Evolutionary conservation across 2,888 invertebrate species (phyloP), one percentile per base, ranked within the genome.

Genomic region (Melanchra persicariae): DNA sequence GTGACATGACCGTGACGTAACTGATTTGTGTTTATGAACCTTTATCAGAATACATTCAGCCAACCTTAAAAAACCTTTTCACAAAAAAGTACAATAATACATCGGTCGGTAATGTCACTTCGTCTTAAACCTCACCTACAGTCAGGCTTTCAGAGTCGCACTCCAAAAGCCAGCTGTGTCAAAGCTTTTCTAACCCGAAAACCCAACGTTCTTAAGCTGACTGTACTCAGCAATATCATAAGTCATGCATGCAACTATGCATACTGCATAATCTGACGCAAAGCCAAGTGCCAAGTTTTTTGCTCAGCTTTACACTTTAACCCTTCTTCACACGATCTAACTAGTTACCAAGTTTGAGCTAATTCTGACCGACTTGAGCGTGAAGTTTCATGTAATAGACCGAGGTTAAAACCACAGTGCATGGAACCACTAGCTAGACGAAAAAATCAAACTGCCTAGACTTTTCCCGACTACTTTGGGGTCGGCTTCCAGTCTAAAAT

Each of bases 321-420:
- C 52, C 63, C 45, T 19, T 6, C 54, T 73, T 51, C 40, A 70
- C 49, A 43, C 64, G 71, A 77, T 70, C 63, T 37, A 43, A 60
- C 58, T 37, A 71, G 66, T 73, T 77, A 55, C 37, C 26, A 66
- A 84, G 76, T 84, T 84, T 69, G 63, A 67, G 81, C 62, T 74
- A 64, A 79, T 77, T 79, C 62, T 70, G 34, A 43, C 52, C 51
- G 45, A 69, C 69, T 75, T 24, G n/a, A 59, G 65, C 60, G 26
- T 61, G 22, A 51, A 83, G 61, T 83, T 81, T 69, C 30, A 26
- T 60, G 62, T 67, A 75, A 78, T 55, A 43, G 47, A 59, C 70
- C 47, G 24, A 26, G 17, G 54, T 19, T 37, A 22, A 5, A 30
- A 55, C 57, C 22, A 57, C 37, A 37, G 57, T 22, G 10, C 8